A percentile compares a stretch with the other conserved stretches of the same genome.
Conservation (phyloP, 2,797 vertebrate genomes). For the Petrocephalus sullivani region DNA sequence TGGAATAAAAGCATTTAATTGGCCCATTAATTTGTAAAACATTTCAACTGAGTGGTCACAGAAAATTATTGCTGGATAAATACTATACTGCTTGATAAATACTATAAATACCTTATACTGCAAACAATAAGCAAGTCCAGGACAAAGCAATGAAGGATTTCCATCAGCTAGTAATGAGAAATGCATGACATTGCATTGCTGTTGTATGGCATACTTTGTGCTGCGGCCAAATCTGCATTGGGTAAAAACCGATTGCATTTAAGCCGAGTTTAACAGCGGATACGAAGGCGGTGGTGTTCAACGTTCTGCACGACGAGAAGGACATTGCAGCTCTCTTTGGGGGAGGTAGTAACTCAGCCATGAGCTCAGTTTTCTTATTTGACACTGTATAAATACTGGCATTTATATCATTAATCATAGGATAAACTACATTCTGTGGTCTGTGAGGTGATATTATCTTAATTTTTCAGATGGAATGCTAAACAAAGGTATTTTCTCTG, state of each 20-base stretch:
- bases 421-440: neutral
- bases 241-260: conserved; percentile 16
- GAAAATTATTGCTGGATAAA: neutral
- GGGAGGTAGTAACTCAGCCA: neutral
- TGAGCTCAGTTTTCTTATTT: neutral
- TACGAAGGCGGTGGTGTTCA: conserved; percentile 1
- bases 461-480: neutral
- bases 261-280: conserved; percentile 10
- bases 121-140: neutral
- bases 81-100: neutral
- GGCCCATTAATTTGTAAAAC: neutral
- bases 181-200: neutral
- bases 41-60: neutral
- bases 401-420: neutral
- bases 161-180: neutral
- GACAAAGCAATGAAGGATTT: neutral
- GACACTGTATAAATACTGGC: neutral
- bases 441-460: neutral
- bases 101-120: neutral
- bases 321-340: conserved; percentile 15
- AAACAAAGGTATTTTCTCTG: neutral
- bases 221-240: neutral
- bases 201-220: neutral
- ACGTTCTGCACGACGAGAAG: neutral
- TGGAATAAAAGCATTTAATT: neutral